These are phyloP conservation scores for Microtus oregoni DNA, from an alignment of 2,113 vertebrate species.

Conservation along the genomic window DNA sequence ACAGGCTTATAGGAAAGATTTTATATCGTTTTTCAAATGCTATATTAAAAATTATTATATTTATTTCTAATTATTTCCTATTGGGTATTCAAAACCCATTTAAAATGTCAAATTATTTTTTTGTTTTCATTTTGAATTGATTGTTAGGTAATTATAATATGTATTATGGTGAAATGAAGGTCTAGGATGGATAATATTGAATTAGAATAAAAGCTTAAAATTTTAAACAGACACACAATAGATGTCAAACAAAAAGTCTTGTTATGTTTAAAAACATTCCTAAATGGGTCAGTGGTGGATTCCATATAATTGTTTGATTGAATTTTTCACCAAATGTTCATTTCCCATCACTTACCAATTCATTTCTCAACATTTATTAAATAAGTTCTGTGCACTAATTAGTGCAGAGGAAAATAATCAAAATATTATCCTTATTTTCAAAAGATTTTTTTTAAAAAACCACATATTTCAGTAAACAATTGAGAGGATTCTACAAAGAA, in stretches of 20 bases:
- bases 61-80: conserved; percentile 57
- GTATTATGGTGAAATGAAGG: conserved; percentile 44
- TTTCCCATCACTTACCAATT: conserved; percentile 56
- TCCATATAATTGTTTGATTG: conserved; percentile 40
- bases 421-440: conserved; percentile 51
- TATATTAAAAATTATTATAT: conserved; percentile 1
- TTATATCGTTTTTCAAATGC: conserved; percentile 49
- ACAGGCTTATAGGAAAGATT: conserved; percentile 18
- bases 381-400: conserved; percentile 30
- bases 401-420: conserved; percentile 58
- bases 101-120: conserved; percentile 44
- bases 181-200: conserved; percentile 48
- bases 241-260: conserved; percentile 32
- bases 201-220: conserved; percentile 61
- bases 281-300: conserved; percentile 34
- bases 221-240: conserved; percentile 58
- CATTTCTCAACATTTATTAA: conserved; percentile 59
- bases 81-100: conserved; percentile 25
- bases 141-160: conserved; percentile 52
- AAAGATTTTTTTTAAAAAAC: conserved; percentile 51
- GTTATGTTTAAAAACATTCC: conserved; percentile 41
- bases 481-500: conserved; percentile 62
- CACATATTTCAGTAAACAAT: conserved; percentile 60
- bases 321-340: conserved; percentile 51
- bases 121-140: conserved; percentile 58